These are phyloP conservation scores for Muscicapa striata DNA, from an alignment of 2,797 vertebrate species.

Conservation along the genomic window DNA sequence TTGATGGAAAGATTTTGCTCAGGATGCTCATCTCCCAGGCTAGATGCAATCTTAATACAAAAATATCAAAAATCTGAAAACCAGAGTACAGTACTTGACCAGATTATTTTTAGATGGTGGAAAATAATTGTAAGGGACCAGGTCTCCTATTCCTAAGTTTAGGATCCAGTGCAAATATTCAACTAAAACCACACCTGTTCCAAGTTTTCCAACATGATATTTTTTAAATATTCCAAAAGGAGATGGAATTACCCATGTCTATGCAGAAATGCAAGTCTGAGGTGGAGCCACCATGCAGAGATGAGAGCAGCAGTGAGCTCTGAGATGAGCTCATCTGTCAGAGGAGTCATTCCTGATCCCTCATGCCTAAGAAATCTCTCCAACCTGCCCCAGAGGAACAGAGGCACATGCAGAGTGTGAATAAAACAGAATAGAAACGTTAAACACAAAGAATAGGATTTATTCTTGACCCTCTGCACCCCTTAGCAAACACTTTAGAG, in stretches of 20 bases:
- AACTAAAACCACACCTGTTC: not conserved
- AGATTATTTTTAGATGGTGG: not conserved
- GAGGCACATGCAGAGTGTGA: not conserved
- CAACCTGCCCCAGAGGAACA: not conserved
- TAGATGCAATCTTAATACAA: accelerated
- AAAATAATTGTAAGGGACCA: not conserved
- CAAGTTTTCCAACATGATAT: not conserved
- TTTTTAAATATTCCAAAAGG: not conserved
- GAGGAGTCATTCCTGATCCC: not conserved
- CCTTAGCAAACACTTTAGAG: not conserved
- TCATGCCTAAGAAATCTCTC: not conserved
- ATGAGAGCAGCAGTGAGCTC: not conserved
- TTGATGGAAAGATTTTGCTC: not conserved
- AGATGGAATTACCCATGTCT: no score
- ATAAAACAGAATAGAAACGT: not conserved
- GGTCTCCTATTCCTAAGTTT: not conserved
- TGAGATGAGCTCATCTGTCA: not conserved
- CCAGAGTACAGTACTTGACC: not conserved
- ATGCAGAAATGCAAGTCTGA: not conserved
- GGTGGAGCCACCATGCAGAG: not conserved
- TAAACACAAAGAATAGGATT: not conserved
- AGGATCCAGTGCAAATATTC: not conserved
- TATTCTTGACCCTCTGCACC: not conserved
- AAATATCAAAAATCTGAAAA: not conserved
- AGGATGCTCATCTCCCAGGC: not conserved